phyloP scores from a whole-genome alignment of 2,797 vertebrate genomes.

The Loris lydekkerianus region DNA sequence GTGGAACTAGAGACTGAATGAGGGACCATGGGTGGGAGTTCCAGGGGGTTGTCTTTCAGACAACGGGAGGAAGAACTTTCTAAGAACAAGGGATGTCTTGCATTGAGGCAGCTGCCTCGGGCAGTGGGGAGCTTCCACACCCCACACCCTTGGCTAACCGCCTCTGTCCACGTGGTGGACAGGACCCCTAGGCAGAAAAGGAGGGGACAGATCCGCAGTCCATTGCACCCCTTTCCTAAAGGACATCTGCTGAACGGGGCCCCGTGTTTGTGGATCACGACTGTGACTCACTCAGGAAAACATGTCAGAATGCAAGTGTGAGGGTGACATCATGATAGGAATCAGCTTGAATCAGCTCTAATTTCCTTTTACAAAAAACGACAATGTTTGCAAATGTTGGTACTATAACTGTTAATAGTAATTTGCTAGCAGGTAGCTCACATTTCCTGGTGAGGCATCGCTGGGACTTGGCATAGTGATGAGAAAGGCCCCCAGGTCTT shows the following conservation, averaged over 20 bases:
- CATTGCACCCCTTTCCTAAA: not conserved
- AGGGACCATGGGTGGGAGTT: not conserved
- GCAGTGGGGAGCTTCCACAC: not conserved
- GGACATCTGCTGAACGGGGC: not conserved
- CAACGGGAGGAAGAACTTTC: not conserved
- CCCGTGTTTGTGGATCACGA: rapidly evolving
- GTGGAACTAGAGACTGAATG: not conserved
- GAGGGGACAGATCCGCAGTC: not conserved
- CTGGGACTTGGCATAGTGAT: not conserved
- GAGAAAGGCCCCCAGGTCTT: not conserved
- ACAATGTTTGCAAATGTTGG: not conserved
- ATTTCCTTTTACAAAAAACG: not conserved
- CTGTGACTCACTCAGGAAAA: not conserved
- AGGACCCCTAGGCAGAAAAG: not conserved
- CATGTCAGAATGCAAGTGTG: rapidly evolving
- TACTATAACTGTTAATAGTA: not conserved
- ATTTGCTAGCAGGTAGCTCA: not conserved
- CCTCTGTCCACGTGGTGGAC: not conserved
- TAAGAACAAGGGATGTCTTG: rapidly evolving
- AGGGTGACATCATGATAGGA: not conserved
- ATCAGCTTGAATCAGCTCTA: not conserved
- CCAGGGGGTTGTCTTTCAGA: rapidly evolving
- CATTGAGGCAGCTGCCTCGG: not conserved
- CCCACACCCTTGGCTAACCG: rapidly evolving
- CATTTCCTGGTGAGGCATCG: rapidly evolving